Base-by-base conservation (phyloP, 2,888 invertebrate species). In the Phasia obesa region DNA sequence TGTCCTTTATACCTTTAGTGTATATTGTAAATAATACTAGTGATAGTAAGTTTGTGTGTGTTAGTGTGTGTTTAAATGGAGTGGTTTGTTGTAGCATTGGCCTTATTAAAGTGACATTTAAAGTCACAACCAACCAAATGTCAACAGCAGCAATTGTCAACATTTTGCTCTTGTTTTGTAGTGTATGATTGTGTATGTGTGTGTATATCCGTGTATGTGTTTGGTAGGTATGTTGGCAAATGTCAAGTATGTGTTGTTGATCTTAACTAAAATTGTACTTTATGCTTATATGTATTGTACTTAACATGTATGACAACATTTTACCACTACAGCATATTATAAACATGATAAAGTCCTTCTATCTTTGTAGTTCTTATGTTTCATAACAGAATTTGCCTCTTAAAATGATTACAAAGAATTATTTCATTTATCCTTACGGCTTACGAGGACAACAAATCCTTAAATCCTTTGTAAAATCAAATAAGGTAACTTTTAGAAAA, bases 61-160 rank as follows among this genome's bases (percentile, higher is more conserved):
- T 25, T 9, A 17, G 15, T n/a, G 6, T 62, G 2, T 55, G 21
- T 57, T 1, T 70, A 47, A 9, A 13, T 65, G 25, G 55, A 19
- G 27, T 49, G 9, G 31, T 31, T 47, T 38, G 25, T 64, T n/a
- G n/a, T 55, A 55, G 51, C 35, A 59, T 62, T 81, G 55, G 62
- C 57, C 59, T 27, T 64, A 81, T 81, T 75, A 84, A 83, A 69
- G 25, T 80, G 64, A 49, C 78, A 84, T 84, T 85, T 82, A 23
- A 69, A 78, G 64, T 73, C 69, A 81, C 62, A 78, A 84, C 64
- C 69, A 81, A 85, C 64, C 69, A 81, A 85, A 80, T 81, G 82
- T 85, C 82, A 83, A 85, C 77, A 59, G 38, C 76, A 82, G 44
- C 62, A 25, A 42, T 53, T 35, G 57, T 31, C 51, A 74, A 57